Conservation (phyloP, 2,113 vertebrate genomes). For the Forbesichthys papilliferus region DNA sequence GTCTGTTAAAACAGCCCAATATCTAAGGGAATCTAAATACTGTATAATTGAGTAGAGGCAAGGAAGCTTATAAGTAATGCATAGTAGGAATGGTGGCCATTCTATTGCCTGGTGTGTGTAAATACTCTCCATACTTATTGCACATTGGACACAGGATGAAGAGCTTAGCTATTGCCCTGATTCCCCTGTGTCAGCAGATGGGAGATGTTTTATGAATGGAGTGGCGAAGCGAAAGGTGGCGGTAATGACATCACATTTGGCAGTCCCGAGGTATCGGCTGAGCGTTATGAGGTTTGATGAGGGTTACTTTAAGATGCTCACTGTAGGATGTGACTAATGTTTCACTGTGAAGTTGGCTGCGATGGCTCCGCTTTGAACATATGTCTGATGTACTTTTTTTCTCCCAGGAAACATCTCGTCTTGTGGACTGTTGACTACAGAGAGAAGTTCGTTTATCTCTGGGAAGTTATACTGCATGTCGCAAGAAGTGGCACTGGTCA, state of each 20-base stretch:
- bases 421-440: no score
- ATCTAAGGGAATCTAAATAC: no score
- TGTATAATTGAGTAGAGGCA: no score
- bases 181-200: slow-evolving; percentile 26
- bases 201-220: slow-evolving; percentile 8
- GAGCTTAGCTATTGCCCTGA: slow-evolving; percentile 18
- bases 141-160: slow-evolving; percentile 5
- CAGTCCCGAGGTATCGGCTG: slow-evolving; percentile 18
- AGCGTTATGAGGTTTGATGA: slow-evolving; percentile 12
- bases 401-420: slow-evolving; percentile 3
- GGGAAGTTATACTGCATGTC: no score
- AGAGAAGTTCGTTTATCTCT: no score
- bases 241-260: slow-evolving; percentile 30
- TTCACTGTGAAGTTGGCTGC: slow-evolving; percentile 3
- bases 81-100: no score
- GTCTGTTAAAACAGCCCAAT: no score
- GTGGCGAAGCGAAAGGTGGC: slow-evolving; percentile 25
- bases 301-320: slow-evolving; percentile 17
- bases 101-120: no score
- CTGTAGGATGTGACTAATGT: slow-evolving; percentile 26
- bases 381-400: slow-evolving; percentile 14
- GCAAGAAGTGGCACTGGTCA: no score
- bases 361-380: slow-evolving; percentile 18
- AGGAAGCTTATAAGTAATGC: no score
- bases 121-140: slow-evolving; percentile 4